Evolutionary conservation across 2,113 vertebrate genomes (phyloP), one percentile per base, ranked within the genome.

Genomic region (Sapajus apella): DNA sequence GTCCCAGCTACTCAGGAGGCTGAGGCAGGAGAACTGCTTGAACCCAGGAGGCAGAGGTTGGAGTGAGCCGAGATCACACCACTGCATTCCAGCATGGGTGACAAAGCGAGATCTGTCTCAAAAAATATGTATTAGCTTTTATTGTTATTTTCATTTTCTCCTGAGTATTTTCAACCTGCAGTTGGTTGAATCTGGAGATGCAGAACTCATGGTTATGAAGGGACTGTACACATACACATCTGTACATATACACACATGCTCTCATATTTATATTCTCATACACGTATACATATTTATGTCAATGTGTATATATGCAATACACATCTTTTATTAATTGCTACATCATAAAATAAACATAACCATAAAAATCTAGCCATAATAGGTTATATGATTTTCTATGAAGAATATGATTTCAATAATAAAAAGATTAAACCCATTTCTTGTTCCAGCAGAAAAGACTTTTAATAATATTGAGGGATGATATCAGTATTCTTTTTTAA

Each of bases 391-490:
- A 77, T 82, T 92, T 92, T 86, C 83, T 35, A 77, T 61, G 73
- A 96, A 90, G 43, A 95, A 80, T 64, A 70, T 47, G 21, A 66
- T 87, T 97, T 93, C 55, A 86, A 66, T 70, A 92, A 75, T 68
- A 72, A 72, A 89, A 75, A 64, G 25, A 66, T 55, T 64, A 77
- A 75, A 68, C 32, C 77, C 40, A 17, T 56, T 92, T 89, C 61
- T 79, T 88, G 14, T 50, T 3, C 45, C 70, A 94, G 18, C 0
- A 92, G 17, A 92, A 70, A 96, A 87, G 32, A 73, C 1, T 84
- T 91, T 79, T 64, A 70, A 10, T 87, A 82, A 85, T 91, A 81
- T 0, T 73, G 23, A 92, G 58, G 75, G 27, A 75, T 40, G 55
- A 2, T n/a, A 90, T 43, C 58, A 77, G 27, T 50, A 68, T 40